Conservation (phyloP, 2,113 vertebrate species). For the Lepisosteus oculatus region DNA sequence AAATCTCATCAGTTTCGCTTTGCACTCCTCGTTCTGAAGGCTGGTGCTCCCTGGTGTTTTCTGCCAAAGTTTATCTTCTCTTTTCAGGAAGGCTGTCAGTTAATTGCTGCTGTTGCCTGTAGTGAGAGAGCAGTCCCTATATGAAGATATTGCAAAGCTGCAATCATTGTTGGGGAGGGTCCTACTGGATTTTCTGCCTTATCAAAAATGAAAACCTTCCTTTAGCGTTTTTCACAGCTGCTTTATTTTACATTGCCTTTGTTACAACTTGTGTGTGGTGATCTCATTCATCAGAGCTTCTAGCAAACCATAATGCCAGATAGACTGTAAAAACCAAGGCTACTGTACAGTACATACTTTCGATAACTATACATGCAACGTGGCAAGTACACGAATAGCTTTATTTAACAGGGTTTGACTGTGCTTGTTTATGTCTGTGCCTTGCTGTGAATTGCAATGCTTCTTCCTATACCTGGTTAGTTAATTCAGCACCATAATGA, state of each 20-base stretch:
- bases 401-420: no score
- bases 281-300: constrained; percentile 22
- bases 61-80: constrained; percentile 31
- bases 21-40: constrained; percentile 1
- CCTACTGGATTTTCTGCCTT: constrained; percentile 29
- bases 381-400: no score
- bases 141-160: background rate
- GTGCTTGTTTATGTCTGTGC: no score
- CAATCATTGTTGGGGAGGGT: constrained; percentile 14
- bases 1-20: background rate
- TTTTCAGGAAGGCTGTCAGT: constrained; percentile 37
- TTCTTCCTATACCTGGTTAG: no score
- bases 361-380: no score
- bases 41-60: background rate
- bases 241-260: constrained; percentile 28
- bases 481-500: no score
- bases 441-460: no score
- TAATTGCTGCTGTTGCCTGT: constrained; percentile 36
- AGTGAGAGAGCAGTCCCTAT: constrained; percentile 13
- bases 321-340: background rate
- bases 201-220: constrained; percentile 35
- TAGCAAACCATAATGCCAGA: background rate
- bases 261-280: background rate
- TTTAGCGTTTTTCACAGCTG: constrained; percentile 16
- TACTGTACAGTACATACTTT: no score